phyloP scores from a whole-genome alignment of 2,888 invertebrate genomes.

The Melipona bicolor region DNA sequence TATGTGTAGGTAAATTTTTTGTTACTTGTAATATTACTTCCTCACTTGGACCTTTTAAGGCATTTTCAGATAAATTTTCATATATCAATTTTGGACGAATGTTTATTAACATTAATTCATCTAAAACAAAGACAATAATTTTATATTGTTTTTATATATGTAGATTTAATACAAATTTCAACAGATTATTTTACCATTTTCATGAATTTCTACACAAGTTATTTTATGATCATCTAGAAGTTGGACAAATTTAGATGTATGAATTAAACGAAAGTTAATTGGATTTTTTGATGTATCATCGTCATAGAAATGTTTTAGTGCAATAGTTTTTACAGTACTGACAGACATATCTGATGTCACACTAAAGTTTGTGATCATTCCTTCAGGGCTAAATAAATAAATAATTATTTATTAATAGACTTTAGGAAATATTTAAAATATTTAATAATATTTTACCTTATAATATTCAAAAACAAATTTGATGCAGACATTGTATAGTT shows the following conservation, averaged over 20 bases:
- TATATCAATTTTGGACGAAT: conserved; percentile 61
- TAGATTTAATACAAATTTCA: conserved; percentile 1
- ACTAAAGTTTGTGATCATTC: conserved; percentile 71
- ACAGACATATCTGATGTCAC: conserved; percentile 77
- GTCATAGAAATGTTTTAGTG: conserved; percentile 79
- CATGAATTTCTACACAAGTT: conserved; percentile 74
- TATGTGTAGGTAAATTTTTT: conserved; percentile 80
- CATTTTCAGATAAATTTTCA: conserved; percentile 77
- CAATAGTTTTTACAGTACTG: conserved; percentile 77
- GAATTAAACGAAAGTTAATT: conserved; percentile 77
- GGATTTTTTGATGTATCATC: conserved; percentile 68
- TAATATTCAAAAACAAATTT: conserved; percentile 77
- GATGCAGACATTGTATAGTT: conserved; percentile 71
- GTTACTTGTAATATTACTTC: conserved; percentile 85
- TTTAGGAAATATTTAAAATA: not conserved
- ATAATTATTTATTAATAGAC: not conserved
- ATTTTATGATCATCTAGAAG: conserved; percentile 75
- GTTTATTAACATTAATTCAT: conserved; percentile 79
- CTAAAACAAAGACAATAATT: conserved; percentile 63
- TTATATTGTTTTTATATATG: not conserved
- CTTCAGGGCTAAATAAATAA: conserved; percentile 74
- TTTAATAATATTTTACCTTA: conserved; percentile 73
- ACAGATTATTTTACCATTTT: conserved; percentile 70
- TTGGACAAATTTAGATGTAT: conserved; percentile 72
- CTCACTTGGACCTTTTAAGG: conserved; percentile 84